Base-by-base conservation (phyloP, 2,113 vertebrate genomes). In the Trochalopteron elliotii region DNA sequence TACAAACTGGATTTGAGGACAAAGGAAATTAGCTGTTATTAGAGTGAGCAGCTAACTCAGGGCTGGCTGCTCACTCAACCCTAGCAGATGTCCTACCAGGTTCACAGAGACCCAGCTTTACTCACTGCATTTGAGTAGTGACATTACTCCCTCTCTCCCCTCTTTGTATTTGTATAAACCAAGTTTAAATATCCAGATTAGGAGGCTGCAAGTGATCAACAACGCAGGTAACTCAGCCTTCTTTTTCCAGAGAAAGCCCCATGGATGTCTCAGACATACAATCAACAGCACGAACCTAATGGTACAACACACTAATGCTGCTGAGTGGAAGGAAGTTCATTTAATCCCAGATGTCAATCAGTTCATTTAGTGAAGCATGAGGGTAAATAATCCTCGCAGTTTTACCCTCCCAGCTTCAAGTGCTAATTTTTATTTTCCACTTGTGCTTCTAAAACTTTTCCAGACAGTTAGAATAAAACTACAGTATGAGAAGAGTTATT, bases 381-480 rank as follows among this genome's bases (percentile, higher is more conserved):
- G n/a, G 18, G 45, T 95, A 91, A 96, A 89, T 60, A 94, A 82
- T 55, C 64, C 59, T 91, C 78, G 25, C n/a, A 61, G 69, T 72
- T 95, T 67, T 61, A 87, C 25, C 13, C 24, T 70, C 24, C 14
- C 28, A 83, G 45, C 39, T 71, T 80, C 67, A 87, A 52, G 5
- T 64, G 31, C 8, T 60, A 10, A 25, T 31, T 71, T 90, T 75
- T 78, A 5, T 31, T 81, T 87, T 84, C 25, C 17, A n/a, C 67
- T 91, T 72, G 28, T 23, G 19, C 27, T 89, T 59, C 56, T 74
- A 65, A 76, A 37, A 3, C 7, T 82, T 90, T 70, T 57, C 61
- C 70, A 72, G 21, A 28, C 42, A 3, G 16, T 47, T 28, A 52
- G 30, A 71, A 45, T 35, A 27, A 84, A 94, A 59, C 7, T 10